Conservation (phyloP, 2,888 invertebrate genomes). For the Idaea dimidiata region DNA sequence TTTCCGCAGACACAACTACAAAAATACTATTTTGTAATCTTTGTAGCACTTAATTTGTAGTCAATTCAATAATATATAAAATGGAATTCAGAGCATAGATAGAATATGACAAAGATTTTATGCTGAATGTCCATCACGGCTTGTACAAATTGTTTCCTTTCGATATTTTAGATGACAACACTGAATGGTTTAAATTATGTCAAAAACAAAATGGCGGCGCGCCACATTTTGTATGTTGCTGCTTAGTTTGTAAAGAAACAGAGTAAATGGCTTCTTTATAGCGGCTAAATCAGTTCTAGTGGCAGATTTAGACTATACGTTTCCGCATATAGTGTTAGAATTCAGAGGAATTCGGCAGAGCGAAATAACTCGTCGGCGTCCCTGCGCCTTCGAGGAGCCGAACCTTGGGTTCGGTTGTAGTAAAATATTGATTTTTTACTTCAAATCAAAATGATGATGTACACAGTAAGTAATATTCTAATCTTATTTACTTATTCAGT, state of each 20-base stretch:
- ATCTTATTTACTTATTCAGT: not conserved
- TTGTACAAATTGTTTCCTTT: no score
- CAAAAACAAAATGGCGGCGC: slow-evolving; percentile 49
- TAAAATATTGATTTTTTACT: slow-evolving; percentile 49
- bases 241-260: slow-evolving; percentile 1
- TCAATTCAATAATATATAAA: no score
- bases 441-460: slow-evolving; percentile 67
- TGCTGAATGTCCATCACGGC: no score
- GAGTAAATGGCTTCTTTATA: slow-evolving; percentile 2
- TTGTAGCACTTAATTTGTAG: no score
- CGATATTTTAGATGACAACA: no score
- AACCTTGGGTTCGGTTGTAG: slow-evolving; percentile 11
- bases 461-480: slow-evolving; percentile 59
- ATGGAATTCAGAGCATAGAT: no score
- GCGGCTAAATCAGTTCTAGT: not conserved
- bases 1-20: no score
- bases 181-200: not conserved
- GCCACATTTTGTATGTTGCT: slow-evolving; percentile 40
- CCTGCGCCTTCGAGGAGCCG: slow-evolving; percentile 40
- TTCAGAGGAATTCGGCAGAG: not conserved
- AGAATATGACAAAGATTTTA: no score
- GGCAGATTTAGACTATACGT: not conserved
- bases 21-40: no score
- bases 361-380: slow-evolving; percentile 34
- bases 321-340: not conserved